These are phyloP conservation scores for Fistularia commersonii DNA, from an alignment of 2,797 vertebrate genomes.

Conservation along the genomic window DNA sequence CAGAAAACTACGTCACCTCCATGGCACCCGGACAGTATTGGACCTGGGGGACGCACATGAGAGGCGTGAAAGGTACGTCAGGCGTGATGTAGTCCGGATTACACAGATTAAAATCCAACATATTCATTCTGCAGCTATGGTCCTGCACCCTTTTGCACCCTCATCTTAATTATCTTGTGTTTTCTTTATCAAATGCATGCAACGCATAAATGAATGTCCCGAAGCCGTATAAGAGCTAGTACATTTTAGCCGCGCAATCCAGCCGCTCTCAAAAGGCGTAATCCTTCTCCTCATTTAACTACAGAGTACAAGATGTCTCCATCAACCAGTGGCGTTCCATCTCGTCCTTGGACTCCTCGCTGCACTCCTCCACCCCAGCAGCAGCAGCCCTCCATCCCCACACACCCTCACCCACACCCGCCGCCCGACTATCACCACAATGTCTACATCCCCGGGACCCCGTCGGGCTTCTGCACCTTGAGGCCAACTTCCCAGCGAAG, in stretches of 20 bases:
- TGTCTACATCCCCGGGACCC: constrained; percentile 88
- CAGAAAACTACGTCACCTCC: constrained; percentile 80
- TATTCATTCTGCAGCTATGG: too few relatives aligned
- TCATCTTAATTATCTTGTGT: too few relatives aligned
- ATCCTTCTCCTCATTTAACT: neutral
- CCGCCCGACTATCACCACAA: constrained; percentile 92
- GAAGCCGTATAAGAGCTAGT: too few relatives aligned
- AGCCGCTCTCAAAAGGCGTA: constrained; percentile 1
- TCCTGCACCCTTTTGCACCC: too few relatives aligned
- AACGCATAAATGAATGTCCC: too few relatives aligned
- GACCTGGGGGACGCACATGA: constrained; percentile 81
- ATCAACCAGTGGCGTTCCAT: constrained; percentile 60
- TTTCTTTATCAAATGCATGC: too few relatives aligned
- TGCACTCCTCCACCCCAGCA: constrained; percentile 79
- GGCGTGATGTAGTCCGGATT: neutral
- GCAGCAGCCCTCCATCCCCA: constrained; percentile 67
- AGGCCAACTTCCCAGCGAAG: constrained; percentile 73
- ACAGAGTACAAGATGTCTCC: constrained; percentile 85
- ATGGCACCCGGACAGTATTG: constrained; percentile 83
- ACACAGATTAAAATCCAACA: neutral
- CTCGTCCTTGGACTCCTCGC: constrained; percentile 82
- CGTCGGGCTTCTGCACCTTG: constrained; percentile 79
- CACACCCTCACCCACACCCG: constrained; percentile 68
- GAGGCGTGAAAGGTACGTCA: constrained; percentile 62
- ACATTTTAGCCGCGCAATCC: too few relatives aligned